phyloP scores from a whole-genome alignment of 2,797 vertebrate genomes.

The Mustela erminea region DNA sequence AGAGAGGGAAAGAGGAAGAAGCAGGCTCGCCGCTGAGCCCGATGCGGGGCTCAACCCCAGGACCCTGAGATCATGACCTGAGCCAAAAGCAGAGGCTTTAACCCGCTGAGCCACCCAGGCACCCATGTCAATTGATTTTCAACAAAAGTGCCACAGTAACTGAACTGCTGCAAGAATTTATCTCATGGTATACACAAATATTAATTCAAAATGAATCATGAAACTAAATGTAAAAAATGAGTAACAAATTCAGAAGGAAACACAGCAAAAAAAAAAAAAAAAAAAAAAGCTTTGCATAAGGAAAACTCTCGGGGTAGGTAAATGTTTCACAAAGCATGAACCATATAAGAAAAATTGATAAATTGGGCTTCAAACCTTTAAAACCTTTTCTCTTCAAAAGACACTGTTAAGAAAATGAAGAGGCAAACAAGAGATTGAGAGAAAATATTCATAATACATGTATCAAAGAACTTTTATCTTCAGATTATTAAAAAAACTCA shows the following conservation, averaged over 20 bases:
- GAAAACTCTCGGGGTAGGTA: not conserved
- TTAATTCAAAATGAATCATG: too few species aligned
- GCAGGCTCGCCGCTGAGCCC: too few species aligned
- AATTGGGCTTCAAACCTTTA: not conserved
- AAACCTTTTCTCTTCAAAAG: not conserved
- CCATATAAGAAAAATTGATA: not conserved
- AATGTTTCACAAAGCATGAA: not conserved
- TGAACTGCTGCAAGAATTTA: too few species aligned
- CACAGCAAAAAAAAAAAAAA: too few species aligned
- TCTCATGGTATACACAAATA: too few species aligned
- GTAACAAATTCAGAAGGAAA: conserved; percentile 14
- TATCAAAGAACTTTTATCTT: not conserved
- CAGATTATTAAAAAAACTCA: not conserved
- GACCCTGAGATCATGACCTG: too few species aligned
- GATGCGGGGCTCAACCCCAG: too few species aligned
- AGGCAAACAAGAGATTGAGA: not conserved
- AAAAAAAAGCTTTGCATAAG: not conserved
- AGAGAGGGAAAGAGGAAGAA: too few species aligned
- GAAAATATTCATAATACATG: not conserved
- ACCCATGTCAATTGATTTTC: too few species aligned
- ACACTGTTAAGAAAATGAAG: not conserved
- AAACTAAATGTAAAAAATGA: not conserved
- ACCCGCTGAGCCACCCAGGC: too few species aligned
- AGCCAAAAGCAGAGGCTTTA: too few species aligned
- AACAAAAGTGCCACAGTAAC: too few species aligned